These are phyloP conservation scores for Puntigrus tetrazona DNA, from an alignment of 2,113 vertebrate genomes.

Conservation along the genomic window DNA sequence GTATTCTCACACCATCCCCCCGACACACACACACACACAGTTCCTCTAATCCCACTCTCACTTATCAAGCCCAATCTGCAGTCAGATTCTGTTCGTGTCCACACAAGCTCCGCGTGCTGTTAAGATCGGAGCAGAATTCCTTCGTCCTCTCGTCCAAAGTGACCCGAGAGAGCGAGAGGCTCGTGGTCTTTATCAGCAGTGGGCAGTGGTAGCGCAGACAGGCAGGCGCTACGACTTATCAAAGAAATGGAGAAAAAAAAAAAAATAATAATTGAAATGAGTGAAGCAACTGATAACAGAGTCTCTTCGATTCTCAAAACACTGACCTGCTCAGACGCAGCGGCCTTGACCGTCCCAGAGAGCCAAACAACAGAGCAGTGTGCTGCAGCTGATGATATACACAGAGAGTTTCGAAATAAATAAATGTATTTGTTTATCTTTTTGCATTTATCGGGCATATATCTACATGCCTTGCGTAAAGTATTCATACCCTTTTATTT, in stretches of 20 bases:
- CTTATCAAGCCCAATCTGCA: conserved; percentile 7
- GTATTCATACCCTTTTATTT: too few relatives aligned
- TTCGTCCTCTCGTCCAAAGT: not conserved
- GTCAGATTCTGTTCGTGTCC: conserved; percentile 15
- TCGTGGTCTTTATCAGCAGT: conserved; percentile 66
- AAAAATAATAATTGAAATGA: conserved; percentile 72
- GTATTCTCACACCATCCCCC: not conserved
- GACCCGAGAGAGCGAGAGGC: conserved; percentile 21
- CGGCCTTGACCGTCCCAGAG: conserved; percentile 71
- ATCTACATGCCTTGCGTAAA: too few relatives aligned
- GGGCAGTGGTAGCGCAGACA: conserved; percentile 67
- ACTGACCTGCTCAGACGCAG: conserved; percentile 62
- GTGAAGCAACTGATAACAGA: conserved; percentile 62
- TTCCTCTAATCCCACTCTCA: conserved; percentile 14
- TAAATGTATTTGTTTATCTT: too few relatives aligned
- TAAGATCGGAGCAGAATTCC: conserved; percentile 14
- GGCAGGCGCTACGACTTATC: conserved; percentile 76
- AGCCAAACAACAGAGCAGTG: conserved; percentile 24
- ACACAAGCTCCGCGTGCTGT: conserved; percentile 4
- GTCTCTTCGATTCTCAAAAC: conserved; percentile 59
- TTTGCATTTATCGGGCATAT: too few relatives aligned
- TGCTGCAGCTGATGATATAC: not conserved
- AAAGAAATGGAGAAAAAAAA: conserved; percentile 57
- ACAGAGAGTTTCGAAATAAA: too few relatives aligned
- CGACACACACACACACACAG: not conserved